These are phyloP conservation scores for Trichosurus vulpecula DNA, from an alignment of 2,797 vertebrate genomes.

Conservation along the genomic window DNA sequence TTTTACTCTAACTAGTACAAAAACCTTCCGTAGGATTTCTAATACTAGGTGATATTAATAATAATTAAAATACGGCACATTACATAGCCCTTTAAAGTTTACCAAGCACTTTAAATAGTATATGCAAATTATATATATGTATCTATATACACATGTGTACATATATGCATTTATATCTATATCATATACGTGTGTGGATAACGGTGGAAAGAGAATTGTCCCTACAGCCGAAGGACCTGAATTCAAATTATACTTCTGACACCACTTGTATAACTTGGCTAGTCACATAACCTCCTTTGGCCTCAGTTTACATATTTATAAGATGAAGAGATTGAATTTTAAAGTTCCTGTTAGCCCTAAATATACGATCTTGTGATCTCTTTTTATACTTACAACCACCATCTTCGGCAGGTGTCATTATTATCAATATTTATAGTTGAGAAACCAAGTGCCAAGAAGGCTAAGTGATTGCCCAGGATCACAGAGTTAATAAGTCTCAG, in stretches of 20 bases:
- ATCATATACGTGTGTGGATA: background rate
- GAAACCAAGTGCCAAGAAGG: background rate
- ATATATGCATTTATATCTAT: background rate
- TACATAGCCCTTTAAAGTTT: background rate
- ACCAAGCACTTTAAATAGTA: background rate
- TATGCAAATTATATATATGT: background rate
- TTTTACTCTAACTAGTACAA: background rate
- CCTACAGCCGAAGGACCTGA: background rate
- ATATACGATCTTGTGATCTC: background rate
- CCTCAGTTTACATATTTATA: background rate
- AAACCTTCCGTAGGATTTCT: background rate
- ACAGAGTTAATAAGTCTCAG: background rate
- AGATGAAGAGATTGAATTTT: background rate
- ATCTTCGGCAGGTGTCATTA: background rate
- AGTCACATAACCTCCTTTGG: background rate
- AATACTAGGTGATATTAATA: background rate
- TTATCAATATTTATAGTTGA: background rate
- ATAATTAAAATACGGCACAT: background rate
- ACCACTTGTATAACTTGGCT: background rate
- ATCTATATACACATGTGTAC: too few species aligned
- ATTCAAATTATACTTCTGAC: background rate
- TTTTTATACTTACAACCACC: background rate
- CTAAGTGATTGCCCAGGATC: background rate
- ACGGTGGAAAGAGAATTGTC: background rate
- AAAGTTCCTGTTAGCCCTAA: background rate